These are phyloP conservation scores for Myioborus melanocephalus DNA, from an alignment of 2,797 vertebrate genomes.

Conservation along the genomic window DNA sequence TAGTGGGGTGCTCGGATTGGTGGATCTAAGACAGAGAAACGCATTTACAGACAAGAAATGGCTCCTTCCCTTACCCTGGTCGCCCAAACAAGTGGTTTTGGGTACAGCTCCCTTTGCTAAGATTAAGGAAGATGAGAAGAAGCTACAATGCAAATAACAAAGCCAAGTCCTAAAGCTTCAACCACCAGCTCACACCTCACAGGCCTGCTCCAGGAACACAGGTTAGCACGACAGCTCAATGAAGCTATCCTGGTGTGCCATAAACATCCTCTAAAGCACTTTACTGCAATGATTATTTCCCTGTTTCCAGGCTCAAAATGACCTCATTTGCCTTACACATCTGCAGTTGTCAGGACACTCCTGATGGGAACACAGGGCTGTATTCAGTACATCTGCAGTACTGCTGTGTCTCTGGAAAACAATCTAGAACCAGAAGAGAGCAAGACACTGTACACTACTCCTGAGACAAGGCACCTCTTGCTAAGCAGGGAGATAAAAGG, in stretches of 20 bases:
- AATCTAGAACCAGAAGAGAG: neutral
- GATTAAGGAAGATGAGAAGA: neutral
- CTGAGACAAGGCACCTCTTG: neutral
- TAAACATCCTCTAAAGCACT: neutral
- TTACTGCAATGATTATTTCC: neutral
- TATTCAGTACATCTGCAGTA: neutral
- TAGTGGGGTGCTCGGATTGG: slow-evolving; percentile 67
- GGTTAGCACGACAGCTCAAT: neutral
- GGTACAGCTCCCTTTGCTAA: neutral
- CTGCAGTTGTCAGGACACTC: neutral
- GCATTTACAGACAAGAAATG: slow-evolving; percentile 13
- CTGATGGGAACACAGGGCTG: neutral
- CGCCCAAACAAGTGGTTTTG: neutral
- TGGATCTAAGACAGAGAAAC: slow-evolving; percentile 77
- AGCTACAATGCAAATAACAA: neutral
- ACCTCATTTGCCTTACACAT: neutral
- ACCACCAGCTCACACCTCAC: neutral
- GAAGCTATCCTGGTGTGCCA: neutral
- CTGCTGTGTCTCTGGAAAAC: neutral
- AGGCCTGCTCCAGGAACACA: neutral
- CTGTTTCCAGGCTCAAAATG: neutral
- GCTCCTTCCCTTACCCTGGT: slow-evolving; percentile 1
- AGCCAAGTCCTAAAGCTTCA: neutral
- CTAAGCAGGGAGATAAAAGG: neutral
- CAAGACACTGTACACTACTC: neutral